A percentile compares a stretch with the other conserved stretches of the same genome.
Evolutionary conservation across 2,888 invertebrate species (phyloP).

Genomic region (Chrysolina oricalcia): DNA sequence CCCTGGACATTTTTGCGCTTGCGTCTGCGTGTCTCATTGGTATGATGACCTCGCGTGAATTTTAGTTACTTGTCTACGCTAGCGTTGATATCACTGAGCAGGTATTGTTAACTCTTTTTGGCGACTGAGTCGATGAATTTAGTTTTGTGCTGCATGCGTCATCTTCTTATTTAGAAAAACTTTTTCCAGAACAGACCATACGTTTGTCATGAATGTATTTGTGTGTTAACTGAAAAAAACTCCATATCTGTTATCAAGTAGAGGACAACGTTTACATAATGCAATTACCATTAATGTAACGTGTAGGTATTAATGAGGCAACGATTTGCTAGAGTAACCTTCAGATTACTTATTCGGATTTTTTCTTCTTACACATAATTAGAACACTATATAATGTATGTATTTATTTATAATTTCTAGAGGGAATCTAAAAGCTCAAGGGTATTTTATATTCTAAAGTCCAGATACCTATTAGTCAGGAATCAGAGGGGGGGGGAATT

Average conservation of each 20-base stretch:
- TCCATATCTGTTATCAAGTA: neutral
- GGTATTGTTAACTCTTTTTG: neutral
- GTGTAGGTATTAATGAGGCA: neutral
- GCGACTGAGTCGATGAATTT: neutral
- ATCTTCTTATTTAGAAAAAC: neutral
- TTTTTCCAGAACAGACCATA: neutral
- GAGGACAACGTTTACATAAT: conserved; percentile 6
- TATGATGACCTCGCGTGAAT: conserved; percentile 25
- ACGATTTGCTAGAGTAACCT: neutral
- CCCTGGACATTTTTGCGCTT: conserved; percentile 16
- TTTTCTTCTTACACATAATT: neutral
- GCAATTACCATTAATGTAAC: neutral
- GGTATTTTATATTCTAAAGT: too few species aligned
- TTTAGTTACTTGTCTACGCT: conserved; percentile 24
- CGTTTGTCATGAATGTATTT: neutral
- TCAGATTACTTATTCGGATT: neutral
- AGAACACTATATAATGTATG: neutral
- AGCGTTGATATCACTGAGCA: conserved; percentile 16
- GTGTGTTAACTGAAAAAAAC: neutral
- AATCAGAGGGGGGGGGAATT: too few species aligned
- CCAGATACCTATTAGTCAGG: too few species aligned
- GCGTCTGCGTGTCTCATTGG: conserved; percentile 4
- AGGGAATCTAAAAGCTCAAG: too few species aligned
- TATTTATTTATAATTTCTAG: neutral
- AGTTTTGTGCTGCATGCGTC: neutral